Evolutionary conservation across 2,113 vertebrate species (phyloP).

Genomic region (Vidua chalybeata): DNA sequence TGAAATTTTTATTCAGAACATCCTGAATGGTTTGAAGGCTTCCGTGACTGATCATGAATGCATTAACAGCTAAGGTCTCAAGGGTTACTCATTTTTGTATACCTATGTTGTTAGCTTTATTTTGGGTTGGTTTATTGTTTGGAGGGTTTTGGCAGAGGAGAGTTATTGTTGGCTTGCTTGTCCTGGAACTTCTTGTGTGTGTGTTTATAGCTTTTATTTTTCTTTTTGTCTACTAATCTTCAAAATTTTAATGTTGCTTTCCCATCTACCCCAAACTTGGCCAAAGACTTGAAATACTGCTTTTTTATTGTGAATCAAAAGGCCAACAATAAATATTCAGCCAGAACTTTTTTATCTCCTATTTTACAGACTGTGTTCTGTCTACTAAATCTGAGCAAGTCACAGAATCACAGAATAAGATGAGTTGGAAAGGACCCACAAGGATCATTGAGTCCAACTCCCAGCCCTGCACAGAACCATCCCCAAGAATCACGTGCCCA

Average conservation of each 20-base stretch:
- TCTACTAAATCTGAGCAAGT: neutral
- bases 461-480: neutral
- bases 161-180: neutral
- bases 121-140: neutral
- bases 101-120: neutral
- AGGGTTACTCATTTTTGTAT: neutral
- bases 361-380: neutral
- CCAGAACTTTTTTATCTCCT: neutral
- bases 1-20: neutral
- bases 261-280: neutral
- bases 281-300: neutral
- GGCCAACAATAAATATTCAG: neutral
- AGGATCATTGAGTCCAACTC: fast-evolving
- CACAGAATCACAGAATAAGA: neutral
- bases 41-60: neutral
- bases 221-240: neutral
- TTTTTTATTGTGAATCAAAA: neutral
- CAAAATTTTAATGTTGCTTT: neutral
- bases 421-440: neutral
- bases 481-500: too few relatives aligned
- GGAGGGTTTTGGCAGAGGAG: fast-evolving
- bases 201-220: neutral
- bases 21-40: neutral
- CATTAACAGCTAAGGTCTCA: neutral
- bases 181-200: fast-evolving